Evolutionary conservation across 2,888 invertebrate genomes (phyloP).

Genomic region (Torymus auratus): DNA sequence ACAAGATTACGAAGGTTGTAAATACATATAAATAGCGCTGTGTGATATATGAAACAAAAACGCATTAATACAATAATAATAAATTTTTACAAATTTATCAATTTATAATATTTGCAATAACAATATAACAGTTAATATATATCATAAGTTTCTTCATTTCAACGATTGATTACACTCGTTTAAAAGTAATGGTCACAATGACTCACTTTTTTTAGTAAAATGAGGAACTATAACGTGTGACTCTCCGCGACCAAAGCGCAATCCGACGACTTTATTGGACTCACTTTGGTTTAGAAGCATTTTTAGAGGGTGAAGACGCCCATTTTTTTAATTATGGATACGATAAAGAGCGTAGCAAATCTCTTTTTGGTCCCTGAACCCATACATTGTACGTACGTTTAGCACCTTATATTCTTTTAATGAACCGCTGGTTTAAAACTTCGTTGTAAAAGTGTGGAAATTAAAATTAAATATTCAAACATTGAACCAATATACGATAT

Average conservation of each 20-base stretch:
- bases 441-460: slow-evolving; percentile 20
- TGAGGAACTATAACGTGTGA: slow-evolving; percentile 44
- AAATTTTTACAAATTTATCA: slow-evolving; percentile 33
- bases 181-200: slow-evolving; percentile 5
- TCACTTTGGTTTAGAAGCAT: slow-evolving; percentile 20
- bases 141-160: background rate
- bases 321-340: background rate
- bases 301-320: background rate
- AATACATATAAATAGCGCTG: slow-evolving; percentile 41
- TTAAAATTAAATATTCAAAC: background rate
- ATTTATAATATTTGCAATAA: slow-evolving; percentile 36
- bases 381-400: slow-evolving; percentile 63
- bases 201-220: slow-evolving; percentile 33
- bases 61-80: slow-evolving; percentile 9
- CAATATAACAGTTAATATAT: slow-evolving; percentile 42
- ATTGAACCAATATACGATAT: too few relatives aligned
- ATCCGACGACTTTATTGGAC: slow-evolving; percentile 1
- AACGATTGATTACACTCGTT: slow-evolving; percentile 26
- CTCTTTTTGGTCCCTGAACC: slow-evolving; percentile 70
- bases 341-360: slow-evolving; percentile 16
- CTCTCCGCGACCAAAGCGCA: background rate
- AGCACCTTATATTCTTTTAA: slow-evolving; percentile 60
- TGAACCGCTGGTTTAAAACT: slow-evolving; percentile 30
- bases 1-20: slow-evolving; percentile 20
- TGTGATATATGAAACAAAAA: slow-evolving; percentile 27